Evolutionary conservation across 2,797 vertebrate genomes (phyloP), one percentile per base, ranked within the genome.

Genomic region (Meriones psammophilus): DNA sequence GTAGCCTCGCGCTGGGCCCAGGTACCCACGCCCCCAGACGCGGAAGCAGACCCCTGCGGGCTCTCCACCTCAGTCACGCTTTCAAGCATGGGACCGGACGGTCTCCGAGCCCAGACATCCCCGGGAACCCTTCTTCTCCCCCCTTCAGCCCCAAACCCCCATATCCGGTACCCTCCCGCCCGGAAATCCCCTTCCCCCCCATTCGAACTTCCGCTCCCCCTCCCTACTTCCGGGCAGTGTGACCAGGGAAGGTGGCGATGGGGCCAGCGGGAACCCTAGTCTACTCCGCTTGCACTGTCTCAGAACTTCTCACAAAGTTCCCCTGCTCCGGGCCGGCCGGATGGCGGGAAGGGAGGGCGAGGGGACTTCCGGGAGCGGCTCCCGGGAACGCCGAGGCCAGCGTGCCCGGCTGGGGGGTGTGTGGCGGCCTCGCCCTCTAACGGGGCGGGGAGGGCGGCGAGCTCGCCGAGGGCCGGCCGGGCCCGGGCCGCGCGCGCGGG

Each of bases 171-270:
- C 97, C 97, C 96, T 95, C 97, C 95, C 94, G 92, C 95, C 97
- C 97, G 96, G 96, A 97, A 97, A 97, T 92, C 97, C 96, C 97
- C 97, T 97, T 92, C 91, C 94, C 97, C 97, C 97, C 91, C 83
- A 94, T 94, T 88, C 8, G 39, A 96, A 97, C 96, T 97, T 97
- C 97, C 97, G 96, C 83, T 95, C 95, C 96, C 96, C 96, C 97
- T 97, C 95, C 97, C 92, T 96, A 96, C 97, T 98, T 97, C 97
- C 97, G 97, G 97, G 94, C 96, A 96, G 93, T 95, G 93, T 94
- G 88, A 93, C 74, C 94, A 20, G 42, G 89, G 66, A 92, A 89
- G 97, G 88, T 95, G 96, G 62, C 93, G 88, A 91, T 74, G 90
- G 89, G 87, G 58, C 89, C 88, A 68, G 95, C 42, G 13, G 71